These are phyloP conservation scores for Drosophila setifemur DNA, from an alignment of 1,140 invertebrate species.

Conservation along the genomic window DNA sequence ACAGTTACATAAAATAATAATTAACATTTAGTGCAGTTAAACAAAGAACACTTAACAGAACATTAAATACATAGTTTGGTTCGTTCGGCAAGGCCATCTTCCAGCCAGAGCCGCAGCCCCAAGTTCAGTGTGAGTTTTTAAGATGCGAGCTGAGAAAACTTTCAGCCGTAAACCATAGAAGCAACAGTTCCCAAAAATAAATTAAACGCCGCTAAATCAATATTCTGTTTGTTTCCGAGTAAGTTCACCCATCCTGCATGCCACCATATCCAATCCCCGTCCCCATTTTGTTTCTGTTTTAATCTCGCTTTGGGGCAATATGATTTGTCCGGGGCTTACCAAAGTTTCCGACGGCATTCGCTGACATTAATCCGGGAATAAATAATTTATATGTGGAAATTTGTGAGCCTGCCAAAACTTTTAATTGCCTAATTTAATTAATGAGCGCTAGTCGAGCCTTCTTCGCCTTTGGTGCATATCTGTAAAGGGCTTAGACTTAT, in stretches of 20 bases:
- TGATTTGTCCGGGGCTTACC: constrained; percentile 14
- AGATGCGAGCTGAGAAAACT: constrained; percentile 23
- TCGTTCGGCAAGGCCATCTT: not conserved
- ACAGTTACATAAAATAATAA: constrained; percentile 12
- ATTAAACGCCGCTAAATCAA: constrained; percentile 36
- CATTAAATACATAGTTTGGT: constrained; percentile 5
- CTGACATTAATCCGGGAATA: constrained; percentile 18
- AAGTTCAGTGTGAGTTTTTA: constrained; percentile 1
- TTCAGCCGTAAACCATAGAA: constrained; percentile 17
- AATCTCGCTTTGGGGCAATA: not conserved
- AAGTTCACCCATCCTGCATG: constrained; percentile 6
- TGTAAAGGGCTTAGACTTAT: too few species aligned
- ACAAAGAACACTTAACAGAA: not conserved
- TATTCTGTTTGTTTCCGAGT: constrained; percentile 33
- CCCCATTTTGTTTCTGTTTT: constrained; percentile 3
- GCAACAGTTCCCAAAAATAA: constrained; percentile 36
- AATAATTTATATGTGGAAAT: constrained; percentile 23
- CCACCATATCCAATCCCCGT: too few species aligned
- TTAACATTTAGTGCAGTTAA: not conserved
- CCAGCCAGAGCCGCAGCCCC: constrained; percentile 7
- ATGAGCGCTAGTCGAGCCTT: too few species aligned
- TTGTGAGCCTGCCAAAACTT: constrained; percentile 34
- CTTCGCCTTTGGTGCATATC: too few species aligned
- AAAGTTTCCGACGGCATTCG: constrained; percentile 21
- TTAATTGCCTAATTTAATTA: constrained; percentile 56